Evolutionary conservation across 2,797 vertebrate species (phyloP).

Genomic region (Neostethus bicornis): DNA sequence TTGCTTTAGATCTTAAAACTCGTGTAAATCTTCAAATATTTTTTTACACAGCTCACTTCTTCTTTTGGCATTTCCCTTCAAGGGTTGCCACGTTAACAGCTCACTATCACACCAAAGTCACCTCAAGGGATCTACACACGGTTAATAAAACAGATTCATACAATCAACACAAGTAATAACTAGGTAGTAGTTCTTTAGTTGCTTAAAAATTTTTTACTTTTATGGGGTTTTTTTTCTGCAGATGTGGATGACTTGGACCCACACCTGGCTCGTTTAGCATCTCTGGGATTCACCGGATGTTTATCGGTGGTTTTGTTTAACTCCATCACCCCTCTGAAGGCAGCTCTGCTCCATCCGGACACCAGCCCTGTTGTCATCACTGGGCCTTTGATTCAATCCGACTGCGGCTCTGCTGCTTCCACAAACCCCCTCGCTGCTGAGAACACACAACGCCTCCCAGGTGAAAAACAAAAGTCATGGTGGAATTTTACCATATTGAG

Average conservation of each 20-base stretch:
- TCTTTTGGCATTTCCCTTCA: too few relatives aligned
- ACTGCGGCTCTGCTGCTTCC: slow-evolving; percentile 81
- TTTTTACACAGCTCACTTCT: too few relatives aligned
- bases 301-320: slow-evolving; percentile 91
- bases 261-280: slow-evolving; percentile 82
- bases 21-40: too few relatives aligned
- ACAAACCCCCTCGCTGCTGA: slow-evolving; percentile 83
- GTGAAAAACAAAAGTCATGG: slow-evolving; percentile 59
- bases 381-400: slow-evolving; percentile 84
- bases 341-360: slow-evolving; percentile 81
- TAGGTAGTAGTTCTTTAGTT: neutral
- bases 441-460: slow-evolving; percentile 89
- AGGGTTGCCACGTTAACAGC: too few relatives aligned
- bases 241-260: slow-evolving; percentile 82
- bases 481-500: neutral
- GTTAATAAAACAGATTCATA: too few relatives aligned
- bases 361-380: slow-evolving; percentile 79
- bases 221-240: slow-evolving; percentile 56
- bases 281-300: slow-evolving; percentile 89
- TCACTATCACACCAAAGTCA: too few relatives aligned
- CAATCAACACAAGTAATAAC: too few relatives aligned
- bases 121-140: too few relatives aligned
- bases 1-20: too few relatives aligned
- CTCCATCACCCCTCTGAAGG: slow-evolving; percentile 89
- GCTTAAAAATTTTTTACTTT: neutral